Percentiles rank a stretch among this genome's conserved stretches.
Conservation (phyloP, 2,113 vertebrate species). For the Sminthopsis crassicaudata region DNA sequence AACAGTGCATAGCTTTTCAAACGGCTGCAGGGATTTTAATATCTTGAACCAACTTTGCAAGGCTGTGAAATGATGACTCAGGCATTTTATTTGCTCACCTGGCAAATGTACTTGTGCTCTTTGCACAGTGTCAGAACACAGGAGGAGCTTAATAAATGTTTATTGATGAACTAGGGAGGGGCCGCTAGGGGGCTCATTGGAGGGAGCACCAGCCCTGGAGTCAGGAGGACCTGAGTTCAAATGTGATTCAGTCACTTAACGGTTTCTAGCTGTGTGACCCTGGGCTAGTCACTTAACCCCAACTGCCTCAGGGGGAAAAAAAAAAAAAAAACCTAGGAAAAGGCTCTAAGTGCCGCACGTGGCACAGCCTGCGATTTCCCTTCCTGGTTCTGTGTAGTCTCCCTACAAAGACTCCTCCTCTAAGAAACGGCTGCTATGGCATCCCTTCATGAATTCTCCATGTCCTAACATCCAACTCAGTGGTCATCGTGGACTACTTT, state of each 20-base stretch:
- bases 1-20: background rate
- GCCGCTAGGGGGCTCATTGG: too few species aligned
- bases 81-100: background rate
- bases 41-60: background rate
- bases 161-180: background rate
- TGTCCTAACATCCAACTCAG: background rate
- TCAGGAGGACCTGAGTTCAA: too few species aligned
- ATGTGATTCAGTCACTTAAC: too few species aligned
- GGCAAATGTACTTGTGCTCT: background rate
- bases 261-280: too few species aligned
- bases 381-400: background rate
- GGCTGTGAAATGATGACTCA: background rate
- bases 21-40: background rate
- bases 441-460: background rate
- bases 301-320: too few species aligned
- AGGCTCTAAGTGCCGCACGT: background rate
- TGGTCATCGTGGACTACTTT: background rate
- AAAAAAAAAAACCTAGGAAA: background rate
- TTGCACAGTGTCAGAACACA: background rate
- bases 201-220: too few species aligned
- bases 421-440: background rate
- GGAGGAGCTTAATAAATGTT: background rate
- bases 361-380: background rate
- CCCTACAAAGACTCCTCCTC: background rate
- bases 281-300: too few species aligned